Percentiles rank a stretch among this genome's conserved stretches.
Evolutionary conservation across 1,140 invertebrate genomes (phyloP).

Genomic region (Drosophila rufa): DNA sequence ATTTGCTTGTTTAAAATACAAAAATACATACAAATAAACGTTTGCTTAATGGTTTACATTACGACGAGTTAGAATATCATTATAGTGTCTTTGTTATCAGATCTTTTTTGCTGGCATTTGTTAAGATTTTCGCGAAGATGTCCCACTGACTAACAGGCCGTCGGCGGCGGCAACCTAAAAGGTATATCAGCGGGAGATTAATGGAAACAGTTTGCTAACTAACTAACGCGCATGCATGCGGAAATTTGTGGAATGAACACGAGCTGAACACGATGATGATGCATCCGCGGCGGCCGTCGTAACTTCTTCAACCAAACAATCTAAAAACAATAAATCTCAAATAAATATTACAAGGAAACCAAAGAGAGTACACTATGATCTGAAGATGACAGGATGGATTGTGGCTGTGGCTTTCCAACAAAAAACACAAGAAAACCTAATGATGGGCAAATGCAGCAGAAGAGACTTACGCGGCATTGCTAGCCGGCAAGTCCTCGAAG

Average conservation of each 20-base stretch:
- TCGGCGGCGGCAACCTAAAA: constrained; percentile 66
- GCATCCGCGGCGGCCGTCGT: constrained; percentile 25
- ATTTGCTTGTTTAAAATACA: constrained; percentile 63
- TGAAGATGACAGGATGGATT: neutral
- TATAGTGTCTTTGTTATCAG: constrained; percentile 54
- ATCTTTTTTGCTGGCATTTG: constrained; percentile 19
- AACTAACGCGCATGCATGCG: constrained; percentile 55
- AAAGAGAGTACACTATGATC: constrained; percentile 5
- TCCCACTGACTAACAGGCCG: constrained; percentile 60
- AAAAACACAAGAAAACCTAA: neutral
- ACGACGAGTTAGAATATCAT: constrained; percentile 60
- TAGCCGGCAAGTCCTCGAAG: constrained; percentile 86
- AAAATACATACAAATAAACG: constrained; percentile 72
- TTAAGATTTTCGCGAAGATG: constrained; percentile 9
- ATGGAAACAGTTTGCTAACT: neutral
- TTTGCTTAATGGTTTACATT: constrained; percentile 56
- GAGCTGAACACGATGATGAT: constrained; percentile 39
- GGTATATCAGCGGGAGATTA: constrained; percentile 18
- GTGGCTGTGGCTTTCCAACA: neutral
- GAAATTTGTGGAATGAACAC: constrained; percentile 44
- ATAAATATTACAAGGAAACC: constrained; percentile 35
- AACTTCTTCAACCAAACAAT: constrained; percentile 74
- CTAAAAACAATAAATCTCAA: constrained; percentile 64
- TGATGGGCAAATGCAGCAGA: constrained; percentile 3
- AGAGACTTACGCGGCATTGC: constrained; percentile 80